Percentiles rank a stretch among this genome's conserved stretches.
These are phyloP conservation scores for Parotia lawesii DNA, from an alignment of 2,113 vertebrate species.

Conservation along the genomic window DNA sequence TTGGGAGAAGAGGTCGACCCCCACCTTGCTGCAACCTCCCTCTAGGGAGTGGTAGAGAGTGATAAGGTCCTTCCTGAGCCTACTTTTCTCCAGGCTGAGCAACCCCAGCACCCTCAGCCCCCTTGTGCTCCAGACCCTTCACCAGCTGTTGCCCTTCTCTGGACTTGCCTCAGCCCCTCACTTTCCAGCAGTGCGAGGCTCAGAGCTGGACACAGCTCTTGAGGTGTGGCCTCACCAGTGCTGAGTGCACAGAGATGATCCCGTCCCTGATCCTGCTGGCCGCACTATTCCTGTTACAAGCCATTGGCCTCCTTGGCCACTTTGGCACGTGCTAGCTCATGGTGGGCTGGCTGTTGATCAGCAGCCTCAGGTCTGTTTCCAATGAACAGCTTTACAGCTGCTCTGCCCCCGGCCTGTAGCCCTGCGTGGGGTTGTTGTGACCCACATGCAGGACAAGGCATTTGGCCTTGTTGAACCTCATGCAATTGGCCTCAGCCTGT, in stretches of 20 bases:
- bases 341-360: background rate
- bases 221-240: background rate
- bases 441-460: background rate
- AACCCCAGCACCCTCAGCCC: background rate
- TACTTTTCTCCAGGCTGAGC: background rate
- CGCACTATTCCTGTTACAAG: background rate
- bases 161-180: background rate
- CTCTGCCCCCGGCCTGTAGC: background rate
- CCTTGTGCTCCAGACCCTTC: background rate
- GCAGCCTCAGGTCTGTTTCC: background rate
- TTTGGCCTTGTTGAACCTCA: background rate
- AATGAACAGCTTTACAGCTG: background rate
- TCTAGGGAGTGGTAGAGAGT: background rate
- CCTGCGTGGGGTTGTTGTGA: background rate
- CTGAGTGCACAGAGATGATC: fast-evolving
- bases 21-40: background rate
- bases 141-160: background rate
- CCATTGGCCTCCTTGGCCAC: background rate
- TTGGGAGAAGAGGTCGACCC: fast-evolving
- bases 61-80: background rate
- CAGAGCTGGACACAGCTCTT: background rate
- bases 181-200: background rate
- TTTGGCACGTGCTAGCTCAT: background rate
- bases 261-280: background rate
- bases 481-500: background rate